Conservation (phyloP, 2,113 vertebrate species). For the Eretmochelys imbricata region DNA sequence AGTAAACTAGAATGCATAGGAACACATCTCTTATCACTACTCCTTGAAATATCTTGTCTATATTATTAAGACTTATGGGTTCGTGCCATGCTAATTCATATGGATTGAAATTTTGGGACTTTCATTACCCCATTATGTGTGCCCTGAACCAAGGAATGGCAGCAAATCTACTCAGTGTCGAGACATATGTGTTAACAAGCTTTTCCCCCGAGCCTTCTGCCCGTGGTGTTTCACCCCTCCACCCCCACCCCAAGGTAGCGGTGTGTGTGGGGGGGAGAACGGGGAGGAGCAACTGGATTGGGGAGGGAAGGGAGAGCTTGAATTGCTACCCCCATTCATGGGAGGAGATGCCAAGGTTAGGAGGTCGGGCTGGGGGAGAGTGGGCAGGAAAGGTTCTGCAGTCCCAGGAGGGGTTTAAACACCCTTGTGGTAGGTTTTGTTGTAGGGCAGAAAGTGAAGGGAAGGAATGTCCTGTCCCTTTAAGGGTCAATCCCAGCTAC, state of each 20-base stretch:
- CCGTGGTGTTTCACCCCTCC: background rate
- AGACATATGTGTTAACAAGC: slow-evolving; percentile 1
- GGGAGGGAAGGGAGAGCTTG: background rate
- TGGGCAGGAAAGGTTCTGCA: background rate
- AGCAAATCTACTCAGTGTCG: slow-evolving; percentile 5
- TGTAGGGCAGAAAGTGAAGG: background rate
- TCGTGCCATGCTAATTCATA: slow-evolving; percentile 62
- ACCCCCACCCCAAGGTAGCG: background rate
- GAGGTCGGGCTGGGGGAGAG: too few relatives aligned
- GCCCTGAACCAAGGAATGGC: background rate
- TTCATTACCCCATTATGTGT: slow-evolving; percentile 35
- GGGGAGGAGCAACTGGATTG: background rate
- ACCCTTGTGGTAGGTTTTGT: background rate
- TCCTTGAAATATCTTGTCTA: slow-evolving; percentile 62
- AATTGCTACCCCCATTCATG: background rate
- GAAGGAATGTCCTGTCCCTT: background rate
- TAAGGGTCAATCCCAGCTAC: background rate
- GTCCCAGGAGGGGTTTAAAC: background rate
- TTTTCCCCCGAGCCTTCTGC: slow-evolving; percentile 20
- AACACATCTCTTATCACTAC: slow-evolving; percentile 34
- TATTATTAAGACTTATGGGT: slow-evolving; percentile 58
- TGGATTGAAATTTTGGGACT: slow-evolving; percentile 56
- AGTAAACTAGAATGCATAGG: slow-evolving; percentile 37
- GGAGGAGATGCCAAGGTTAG: too few relatives aligned
- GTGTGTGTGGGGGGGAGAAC: background rate